A percentile compares a stretch with the other conserved stretches of the same genome.
Conservation (phyloP, 1,140 invertebrate species). For the Dryas iulia region DNA sequence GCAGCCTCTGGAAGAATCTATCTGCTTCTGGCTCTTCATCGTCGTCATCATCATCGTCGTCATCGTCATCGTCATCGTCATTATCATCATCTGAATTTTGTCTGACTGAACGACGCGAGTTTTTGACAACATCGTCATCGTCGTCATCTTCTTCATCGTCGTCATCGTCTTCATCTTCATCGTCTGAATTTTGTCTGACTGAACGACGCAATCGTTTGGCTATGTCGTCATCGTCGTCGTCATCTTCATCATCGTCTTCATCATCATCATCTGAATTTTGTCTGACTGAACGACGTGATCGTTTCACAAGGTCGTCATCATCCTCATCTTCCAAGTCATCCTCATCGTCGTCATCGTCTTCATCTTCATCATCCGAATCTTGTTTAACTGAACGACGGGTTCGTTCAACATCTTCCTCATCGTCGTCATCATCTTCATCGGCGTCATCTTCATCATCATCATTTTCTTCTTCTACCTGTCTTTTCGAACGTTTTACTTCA, state of each 20-base stretch:
- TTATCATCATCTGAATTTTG: neutral
- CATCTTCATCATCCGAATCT: neutral
- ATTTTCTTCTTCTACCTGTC: neutral
- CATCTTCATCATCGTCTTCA: conserved; percentile 21
- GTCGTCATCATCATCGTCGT: neutral
- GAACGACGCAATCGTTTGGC: too few relatives aligned
- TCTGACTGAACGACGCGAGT: neutral
- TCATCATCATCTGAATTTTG: conserved; percentile 21
- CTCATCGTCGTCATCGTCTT: conserved; percentile 19
- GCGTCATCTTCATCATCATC: neutral
- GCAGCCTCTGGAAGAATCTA: conserved; percentile 44
- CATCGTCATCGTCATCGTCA: neutral
- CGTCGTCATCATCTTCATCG: neutral
- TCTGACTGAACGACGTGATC: neutral
- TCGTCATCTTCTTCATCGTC: conserved; percentile 6
- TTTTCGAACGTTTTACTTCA: neutral
- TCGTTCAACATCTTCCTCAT: too few relatives aligned
- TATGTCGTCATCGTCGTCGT: too few relatives aligned
- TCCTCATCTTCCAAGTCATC: conserved; percentile 3
- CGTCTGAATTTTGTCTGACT: conserved; percentile 22
- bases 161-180: conserved; percentile 26
- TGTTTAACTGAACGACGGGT: too few relatives aligned
- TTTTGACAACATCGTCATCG: neutral
- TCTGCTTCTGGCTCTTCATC: conserved; percentile 30
- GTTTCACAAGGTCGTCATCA: neutral